Conservation (phyloP, 1,140 invertebrate genomes). For the Penaeus indicus region DNA sequence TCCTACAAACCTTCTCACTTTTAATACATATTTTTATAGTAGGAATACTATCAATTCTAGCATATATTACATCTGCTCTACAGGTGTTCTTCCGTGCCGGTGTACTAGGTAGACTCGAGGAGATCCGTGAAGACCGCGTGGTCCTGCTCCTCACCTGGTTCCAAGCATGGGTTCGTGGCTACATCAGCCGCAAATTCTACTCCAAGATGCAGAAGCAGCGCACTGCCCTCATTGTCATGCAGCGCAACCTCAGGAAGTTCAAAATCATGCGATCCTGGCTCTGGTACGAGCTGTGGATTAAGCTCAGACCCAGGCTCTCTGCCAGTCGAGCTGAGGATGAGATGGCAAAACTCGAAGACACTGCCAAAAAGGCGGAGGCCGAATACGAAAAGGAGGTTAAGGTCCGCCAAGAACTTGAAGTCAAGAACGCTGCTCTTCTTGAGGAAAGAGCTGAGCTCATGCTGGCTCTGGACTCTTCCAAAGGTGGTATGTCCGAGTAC, state of each 20-base stretch:
- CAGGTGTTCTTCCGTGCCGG: conserved; percentile 99
- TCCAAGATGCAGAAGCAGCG: conserved; percentile 98
- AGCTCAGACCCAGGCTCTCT: conserved; percentile 98
- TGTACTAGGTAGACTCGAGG: conserved; percentile 99
- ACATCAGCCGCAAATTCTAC: conserved; percentile 89
- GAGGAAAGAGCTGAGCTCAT: conserved; percentile 94
- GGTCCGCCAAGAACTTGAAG: conserved; percentile 95
- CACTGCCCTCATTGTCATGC: conserved; percentile 95
- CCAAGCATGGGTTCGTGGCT: conserved; percentile 93
- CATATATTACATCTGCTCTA: no score
- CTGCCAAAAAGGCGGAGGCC: conserved; percentile 93
- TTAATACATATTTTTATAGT: no score
- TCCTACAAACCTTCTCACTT: no score
- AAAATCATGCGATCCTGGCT: no score
- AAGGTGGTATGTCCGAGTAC: conserved; percentile 87
- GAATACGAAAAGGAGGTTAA: conserved; percentile 94
- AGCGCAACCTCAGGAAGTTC: no score
- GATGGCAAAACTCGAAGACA: conserved; percentile 96
- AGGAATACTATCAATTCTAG: no score
- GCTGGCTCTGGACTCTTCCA: conserved; percentile 89
- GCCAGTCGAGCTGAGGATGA: conserved; percentile 98
- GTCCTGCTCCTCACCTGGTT: conserved; percentile 98
- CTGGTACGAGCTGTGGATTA: no score
- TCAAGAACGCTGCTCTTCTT: conserved; percentile 82
- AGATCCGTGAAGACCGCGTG: conserved; percentile 98